Evolutionary conservation across 1,140 invertebrate genomes (phyloP), one percentile per base, ranked within the genome.

Genomic region (Drosophila elegans): DNA sequence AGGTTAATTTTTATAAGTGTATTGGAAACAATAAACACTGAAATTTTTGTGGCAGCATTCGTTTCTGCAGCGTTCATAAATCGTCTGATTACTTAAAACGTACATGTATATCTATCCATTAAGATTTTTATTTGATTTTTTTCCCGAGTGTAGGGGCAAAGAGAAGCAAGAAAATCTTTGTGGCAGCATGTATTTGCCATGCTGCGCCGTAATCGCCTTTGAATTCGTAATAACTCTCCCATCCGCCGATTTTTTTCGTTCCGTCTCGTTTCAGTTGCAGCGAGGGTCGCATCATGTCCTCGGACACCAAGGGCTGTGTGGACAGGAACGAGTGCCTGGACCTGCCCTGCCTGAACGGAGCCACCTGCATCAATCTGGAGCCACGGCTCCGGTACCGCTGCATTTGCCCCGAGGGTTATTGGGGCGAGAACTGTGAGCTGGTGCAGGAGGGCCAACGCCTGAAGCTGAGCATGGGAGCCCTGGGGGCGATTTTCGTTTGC

Each of bases 361-460:
- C 94, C 48, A 93, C 93, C 53, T 94, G 94, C 81, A 93, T 94
- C 54, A 94, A 94, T 88, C 93, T 94, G 68, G 94, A 94, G 72
- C 94, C 93, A 13, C 91, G 93, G 27, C 80, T 93, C 27, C 91
- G 93, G 12, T 94, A 94, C 74, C 94, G 92, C 39, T 95, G 93
- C 90, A 93, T 92, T 21, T 95, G 95, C 83, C 93, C 94, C 3
- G 92, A 93, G 64, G 95, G 94, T 11, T 96, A 94, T 91, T 94
- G 93, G 83, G 95, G 95, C n/a, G 93, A 93, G 57, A 93, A 95
- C 72, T 96, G 95, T 91, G 94, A 95, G 80, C 92, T 94, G 41
- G 93, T 94, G 36, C 93, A 94, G 76, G 94, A 95, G 85, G 94
- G 94, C 48, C 94, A 95, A 81, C 94, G 94, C 12, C 92, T 95